Evolutionary conservation across 2,113 vertebrate species (phyloP).

Genomic region (Cacatua alba): DNA sequence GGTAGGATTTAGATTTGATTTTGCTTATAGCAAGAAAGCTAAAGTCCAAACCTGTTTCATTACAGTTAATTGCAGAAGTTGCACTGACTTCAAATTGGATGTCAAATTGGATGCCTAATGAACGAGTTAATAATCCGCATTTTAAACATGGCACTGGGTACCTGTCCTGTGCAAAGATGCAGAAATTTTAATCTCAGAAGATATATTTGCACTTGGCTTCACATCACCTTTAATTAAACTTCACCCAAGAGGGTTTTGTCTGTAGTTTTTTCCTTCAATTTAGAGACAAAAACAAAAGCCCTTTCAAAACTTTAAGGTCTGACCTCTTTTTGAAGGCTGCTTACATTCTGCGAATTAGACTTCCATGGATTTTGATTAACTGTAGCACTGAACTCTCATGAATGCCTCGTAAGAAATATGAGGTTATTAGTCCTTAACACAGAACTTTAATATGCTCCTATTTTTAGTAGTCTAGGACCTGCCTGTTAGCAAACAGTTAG

Average conservation of each 20-base stretch:
- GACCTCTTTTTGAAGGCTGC: not conserved
- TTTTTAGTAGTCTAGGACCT: not conserved
- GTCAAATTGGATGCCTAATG: slow-evolving; percentile 25
- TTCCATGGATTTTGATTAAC: not conserved
- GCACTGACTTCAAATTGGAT: slow-evolving; percentile 1
- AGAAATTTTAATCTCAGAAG: slow-evolving; percentile 49
- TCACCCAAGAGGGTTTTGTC: not conserved
- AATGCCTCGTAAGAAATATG: not conserved
- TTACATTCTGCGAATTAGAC: not conserved
- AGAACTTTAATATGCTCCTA: not conserved
- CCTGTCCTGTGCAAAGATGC: slow-evolving; percentile 22
- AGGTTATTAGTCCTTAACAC: not conserved
- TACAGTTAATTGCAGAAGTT: slow-evolving; percentile 35
- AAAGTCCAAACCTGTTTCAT: not conserved
- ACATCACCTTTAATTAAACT: slow-evolving; percentile 41
- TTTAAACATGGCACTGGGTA: slow-evolving; percentile 24
- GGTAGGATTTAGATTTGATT: not conserved
- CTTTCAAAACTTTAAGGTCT: not conserved
- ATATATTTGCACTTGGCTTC: not conserved
- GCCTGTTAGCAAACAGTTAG: not conserved
- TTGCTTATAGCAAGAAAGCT: slow-evolving; percentile 19
- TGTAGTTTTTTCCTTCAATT: not conserved
- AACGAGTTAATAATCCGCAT: slow-evolving; percentile 16
- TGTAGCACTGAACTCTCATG: not conserved
- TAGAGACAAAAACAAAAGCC: not conserved